Conservation (phyloP, 2,113 vertebrate genomes). For the Trematomus loennbergii region DNA sequence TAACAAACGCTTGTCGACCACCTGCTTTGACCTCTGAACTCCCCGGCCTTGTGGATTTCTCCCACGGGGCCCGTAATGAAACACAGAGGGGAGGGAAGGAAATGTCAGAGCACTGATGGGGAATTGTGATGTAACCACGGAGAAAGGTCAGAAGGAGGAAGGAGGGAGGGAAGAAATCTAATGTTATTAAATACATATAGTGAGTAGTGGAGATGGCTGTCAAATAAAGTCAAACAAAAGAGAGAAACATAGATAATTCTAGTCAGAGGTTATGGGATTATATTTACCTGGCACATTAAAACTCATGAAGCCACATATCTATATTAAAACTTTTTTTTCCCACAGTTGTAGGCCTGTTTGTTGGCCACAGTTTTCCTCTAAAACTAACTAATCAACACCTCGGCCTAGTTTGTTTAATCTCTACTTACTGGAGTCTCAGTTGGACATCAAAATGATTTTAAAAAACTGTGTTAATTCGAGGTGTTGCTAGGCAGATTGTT, state of each 20-base stretch:
- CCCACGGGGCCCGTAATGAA: conserved; percentile 45
- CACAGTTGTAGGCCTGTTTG: background rate
- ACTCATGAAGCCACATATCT: background rate
- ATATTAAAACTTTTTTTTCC: background rate
- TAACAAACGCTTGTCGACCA: conserved; percentile 2
- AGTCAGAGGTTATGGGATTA: conserved; percentile 27
- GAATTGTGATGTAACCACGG: conserved; percentile 66
- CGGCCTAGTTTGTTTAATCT: no score
- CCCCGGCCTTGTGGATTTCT: conserved; percentile 34
- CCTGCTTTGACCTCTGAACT: conserved; percentile 40
- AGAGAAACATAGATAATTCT: conserved; percentile 17
- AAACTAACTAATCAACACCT: background rate
- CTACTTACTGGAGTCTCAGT: no score
- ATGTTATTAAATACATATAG: conserved; percentile 43
- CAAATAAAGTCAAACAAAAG: conserved; percentile 34
- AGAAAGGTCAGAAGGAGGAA: conserved; percentile 65
- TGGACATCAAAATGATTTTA: no score
- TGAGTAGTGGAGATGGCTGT: conserved; percentile 18
- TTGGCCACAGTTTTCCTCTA: background rate
- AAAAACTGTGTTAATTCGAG: no score
- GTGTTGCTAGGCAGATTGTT: no score
- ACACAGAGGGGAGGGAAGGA: conserved; percentile 52
- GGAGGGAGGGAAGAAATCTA: conserved; percentile 22
- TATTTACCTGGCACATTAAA: conserved; percentile 9
- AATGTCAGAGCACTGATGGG: conserved; percentile 68